These are phyloP conservation scores for Phalera bucephala DNA, from an alignment of 2,888 invertebrate genomes.

Conservation along the genomic window DNA sequence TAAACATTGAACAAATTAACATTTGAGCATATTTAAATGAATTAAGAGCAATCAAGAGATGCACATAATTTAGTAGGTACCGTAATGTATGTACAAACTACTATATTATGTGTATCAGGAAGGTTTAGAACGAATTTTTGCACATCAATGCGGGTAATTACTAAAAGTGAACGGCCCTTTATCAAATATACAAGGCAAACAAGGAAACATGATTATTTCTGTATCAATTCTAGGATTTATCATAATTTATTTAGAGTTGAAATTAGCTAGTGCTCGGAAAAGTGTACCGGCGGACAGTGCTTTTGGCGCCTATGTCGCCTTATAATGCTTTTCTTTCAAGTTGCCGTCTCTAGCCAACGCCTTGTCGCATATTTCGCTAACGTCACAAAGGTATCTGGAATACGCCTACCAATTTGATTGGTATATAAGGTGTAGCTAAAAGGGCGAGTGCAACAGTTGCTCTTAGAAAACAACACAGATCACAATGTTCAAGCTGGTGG, in stretches of 20 bases:
- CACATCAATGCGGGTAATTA: constrained; percentile 17
- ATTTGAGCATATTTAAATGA: constrained; percentile 9
- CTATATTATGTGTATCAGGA: no score
- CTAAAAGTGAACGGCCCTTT: constrained; percentile 63
- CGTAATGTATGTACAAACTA: no score
- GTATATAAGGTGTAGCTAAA: constrained; percentile 65
- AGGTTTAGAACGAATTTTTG: constrained; percentile 21
- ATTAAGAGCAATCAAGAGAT: no score
- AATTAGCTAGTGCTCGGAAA: constrained; percentile 17
- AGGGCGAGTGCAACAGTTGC: constrained; percentile 61
- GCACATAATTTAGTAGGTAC: no score
- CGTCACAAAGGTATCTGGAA: constrained; percentile 67
- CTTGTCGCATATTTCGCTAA: neutral
- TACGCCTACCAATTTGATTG: constrained; percentile 60
- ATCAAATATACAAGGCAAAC: constrained; percentile 71
- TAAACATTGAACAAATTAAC: no score
- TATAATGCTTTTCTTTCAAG: no score
- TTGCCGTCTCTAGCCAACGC: neutral
- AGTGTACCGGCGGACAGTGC: constrained; percentile 8
- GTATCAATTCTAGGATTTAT: neutral
- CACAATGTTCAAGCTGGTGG: constrained; percentile 84
- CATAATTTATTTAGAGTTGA: constrained; percentile 27
- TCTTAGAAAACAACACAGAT: constrained; percentile 73
- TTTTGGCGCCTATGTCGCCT: constrained; percentile 26
- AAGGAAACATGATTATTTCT: constrained; percentile 40